These are phyloP conservation scores for Pseudorectes ferrugineus DNA, from an alignment of 2,113 vertebrate genomes.

Conservation along the genomic window DNA sequence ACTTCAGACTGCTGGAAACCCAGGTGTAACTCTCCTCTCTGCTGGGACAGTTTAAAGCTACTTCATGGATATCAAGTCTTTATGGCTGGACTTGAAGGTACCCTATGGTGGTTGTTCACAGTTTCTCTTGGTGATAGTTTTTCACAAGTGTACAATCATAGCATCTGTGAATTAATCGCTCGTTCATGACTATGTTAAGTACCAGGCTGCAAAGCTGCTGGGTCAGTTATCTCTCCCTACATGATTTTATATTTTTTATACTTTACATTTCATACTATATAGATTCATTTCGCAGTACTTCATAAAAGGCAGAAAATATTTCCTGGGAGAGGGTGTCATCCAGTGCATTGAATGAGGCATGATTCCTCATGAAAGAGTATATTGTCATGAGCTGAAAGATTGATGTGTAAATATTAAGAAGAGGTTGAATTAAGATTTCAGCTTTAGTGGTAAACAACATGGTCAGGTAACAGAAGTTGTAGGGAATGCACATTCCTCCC, in stretches of 20 bases:
- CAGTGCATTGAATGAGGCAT: not conserved
- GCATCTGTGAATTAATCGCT: not conserved
- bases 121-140: not conserved
- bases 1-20: not conserved
- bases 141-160: not conserved
- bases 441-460: not conserved
- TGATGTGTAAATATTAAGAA: not conserved
- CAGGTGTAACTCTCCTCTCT: not conserved
- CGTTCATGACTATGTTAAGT: accelerated
- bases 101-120: not conserved
- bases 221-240: not conserved
- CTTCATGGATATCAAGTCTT: not conserved
- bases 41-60: not conserved
- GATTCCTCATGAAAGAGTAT: not conserved
- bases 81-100: not conserved
- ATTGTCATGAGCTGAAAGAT: not conserved
- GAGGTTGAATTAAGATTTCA: not conserved
- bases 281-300: not conserved
- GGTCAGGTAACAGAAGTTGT: not conserved
- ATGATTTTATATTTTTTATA: not conserved
- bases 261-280: not conserved
- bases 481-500: accelerated
- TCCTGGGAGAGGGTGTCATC: not conserved
- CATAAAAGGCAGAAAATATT: not conserved
- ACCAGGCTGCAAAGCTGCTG: not conserved